phyloP scores from a whole-genome alignment of 2,113 vertebrate genomes.

The Danio rerio region GRCz12tu NC_133196.1:23317501-23318000 shows the following conservation, averaged over 20 bases:
- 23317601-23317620: constrained; percentile 66
- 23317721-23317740: constrained; percentile 66
- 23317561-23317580: constrained; percentile 45
- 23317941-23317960: background rate
- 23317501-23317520: background rate
- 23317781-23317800: background rate
- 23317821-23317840: background rate
- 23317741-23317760: constrained; percentile 54
- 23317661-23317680: constrained; percentile 69
- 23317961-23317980: background rate
- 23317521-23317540: background rate
- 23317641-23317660: constrained; percentile 63
- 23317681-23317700: constrained; percentile 64
- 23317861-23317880: background rate
- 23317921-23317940: background rate
- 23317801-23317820: background rate
- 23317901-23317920: background rate
- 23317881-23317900: background rate
- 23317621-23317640: constrained; percentile 64
- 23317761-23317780: constrained; percentile 51
- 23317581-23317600: constrained; percentile 64
- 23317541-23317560: background rate
- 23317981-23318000: background rate
- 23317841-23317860: background rate
- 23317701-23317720: constrained; percentile 59